Percentiles rank a stretch among this genome's conserved stretches.
Conservation (phyloP, 1,140 invertebrate species). For the Leptonema lineaticorne region DNA sequence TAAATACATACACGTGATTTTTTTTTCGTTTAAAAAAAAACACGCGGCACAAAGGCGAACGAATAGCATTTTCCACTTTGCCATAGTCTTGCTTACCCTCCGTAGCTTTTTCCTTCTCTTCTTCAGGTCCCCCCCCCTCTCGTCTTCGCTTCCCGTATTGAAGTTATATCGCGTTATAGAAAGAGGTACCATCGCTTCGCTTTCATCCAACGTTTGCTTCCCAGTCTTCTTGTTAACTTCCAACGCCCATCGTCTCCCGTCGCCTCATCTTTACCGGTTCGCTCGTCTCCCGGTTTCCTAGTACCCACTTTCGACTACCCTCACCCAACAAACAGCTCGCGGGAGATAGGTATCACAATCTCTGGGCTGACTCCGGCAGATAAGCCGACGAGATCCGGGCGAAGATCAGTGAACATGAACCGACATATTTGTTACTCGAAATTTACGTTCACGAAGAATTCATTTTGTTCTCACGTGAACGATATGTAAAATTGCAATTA, state of each 20-base stretch:
- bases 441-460: too few relatives aligned
- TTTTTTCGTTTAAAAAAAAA: too few relatives aligned
- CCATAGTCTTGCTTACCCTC: too few relatives aligned
- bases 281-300: not conserved
- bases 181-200: conserved; percentile 2
- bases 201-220: conserved; percentile 7
- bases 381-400: conserved; percentile 36
- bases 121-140: not conserved
- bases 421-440: not conserved
- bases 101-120: not conserved
- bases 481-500: too few relatives aligned
- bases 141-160: not conserved
- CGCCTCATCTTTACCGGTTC: not conserved
- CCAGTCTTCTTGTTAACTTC: not conserved
- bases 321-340: conserved; percentile 30
- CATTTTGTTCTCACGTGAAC: too few relatives aligned
- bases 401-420: conserved; percentile 20
- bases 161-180: conserved; percentile 27
- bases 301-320: too few relatives aligned
- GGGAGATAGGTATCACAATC: conserved; percentile 36
- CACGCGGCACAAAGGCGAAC: not conserved
- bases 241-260: not conserved
- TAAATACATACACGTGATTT: too few relatives aligned
- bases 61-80: too few relatives aligned
- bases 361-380: conserved; percentile 35